These are phyloP conservation scores for Falco naumanni DNA, from an alignment of 2,797 vertebrate species.

Conservation along the genomic window DNA sequence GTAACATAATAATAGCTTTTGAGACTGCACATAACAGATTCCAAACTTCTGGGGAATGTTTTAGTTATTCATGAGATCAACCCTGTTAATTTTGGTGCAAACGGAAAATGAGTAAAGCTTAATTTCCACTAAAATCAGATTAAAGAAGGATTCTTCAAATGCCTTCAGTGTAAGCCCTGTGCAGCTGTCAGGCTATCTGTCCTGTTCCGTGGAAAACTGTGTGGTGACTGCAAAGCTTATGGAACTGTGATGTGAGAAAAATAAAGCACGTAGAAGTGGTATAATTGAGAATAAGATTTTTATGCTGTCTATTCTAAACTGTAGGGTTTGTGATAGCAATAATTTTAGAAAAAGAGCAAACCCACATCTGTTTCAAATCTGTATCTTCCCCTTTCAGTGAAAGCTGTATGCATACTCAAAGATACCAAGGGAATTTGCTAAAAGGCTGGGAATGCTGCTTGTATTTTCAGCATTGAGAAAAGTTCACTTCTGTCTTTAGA, in stretches of 20 bases:
- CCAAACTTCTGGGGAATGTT: not conserved
- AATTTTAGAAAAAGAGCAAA: not conserved
- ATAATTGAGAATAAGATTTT: not conserved
- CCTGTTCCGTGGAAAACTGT: not conserved
- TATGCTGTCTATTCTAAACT: not conserved
- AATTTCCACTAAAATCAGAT: constrained; percentile 27
- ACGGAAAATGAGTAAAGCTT: not conserved
- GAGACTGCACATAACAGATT: not conserved
- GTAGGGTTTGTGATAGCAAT: not conserved
- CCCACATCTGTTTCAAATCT: not conserved
- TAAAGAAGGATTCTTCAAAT: constrained; percentile 10
- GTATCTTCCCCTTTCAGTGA: not conserved
- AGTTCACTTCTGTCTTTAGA: not conserved
- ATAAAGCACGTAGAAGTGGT: not conserved
- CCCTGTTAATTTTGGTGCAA: not conserved
- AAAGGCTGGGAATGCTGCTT: not conserved
- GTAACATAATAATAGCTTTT: not conserved
- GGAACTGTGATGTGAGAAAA: not conserved
- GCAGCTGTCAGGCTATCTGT: constrained; percentile 9
- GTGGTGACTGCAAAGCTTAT: not conserved
- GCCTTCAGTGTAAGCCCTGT: not conserved
- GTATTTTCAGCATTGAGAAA: not conserved
- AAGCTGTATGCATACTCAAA: not conserved
- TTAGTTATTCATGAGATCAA: not conserved
- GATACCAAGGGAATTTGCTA: not conserved